Percentiles rank a stretch among this genome's conserved stretches.
Evolutionary conservation across 2,888 invertebrate genomes (phyloP).

Genomic region (Chalcosyrphus nemorum): DNA sequence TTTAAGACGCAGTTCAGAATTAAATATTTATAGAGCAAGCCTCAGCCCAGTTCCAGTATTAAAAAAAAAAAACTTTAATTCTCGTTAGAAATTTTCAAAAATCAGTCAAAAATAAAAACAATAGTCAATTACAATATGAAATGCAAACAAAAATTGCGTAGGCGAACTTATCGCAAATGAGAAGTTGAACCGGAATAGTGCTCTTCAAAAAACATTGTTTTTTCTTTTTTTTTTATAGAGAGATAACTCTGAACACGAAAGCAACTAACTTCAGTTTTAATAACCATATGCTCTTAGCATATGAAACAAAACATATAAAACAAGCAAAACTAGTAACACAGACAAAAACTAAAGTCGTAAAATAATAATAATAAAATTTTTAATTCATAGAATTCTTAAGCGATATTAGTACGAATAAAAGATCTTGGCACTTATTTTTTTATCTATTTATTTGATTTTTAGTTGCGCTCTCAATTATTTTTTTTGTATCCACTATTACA

Average conservation of each 20-base stretch:
- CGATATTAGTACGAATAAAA: constrained; percentile 37
- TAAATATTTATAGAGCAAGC: not conserved
- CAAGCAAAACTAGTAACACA: constrained; percentile 53
- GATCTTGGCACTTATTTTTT: constrained; percentile 55
- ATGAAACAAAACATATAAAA: constrained; percentile 6
- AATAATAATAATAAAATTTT: constrained; percentile 15
- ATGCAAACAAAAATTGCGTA: not conserved
- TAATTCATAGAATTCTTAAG: constrained; percentile 23
- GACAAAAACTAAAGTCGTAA: constrained; percentile 28
- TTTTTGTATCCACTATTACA: not conserved
- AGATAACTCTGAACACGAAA: not conserved
- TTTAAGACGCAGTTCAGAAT: not conserved
- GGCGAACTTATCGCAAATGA: too few species aligned
- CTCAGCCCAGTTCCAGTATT: not conserved
- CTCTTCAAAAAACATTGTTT: not conserved
- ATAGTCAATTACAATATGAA: not conserved
- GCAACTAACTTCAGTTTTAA: not conserved
- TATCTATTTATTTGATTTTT: constrained; percentile 32
- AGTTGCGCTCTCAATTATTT: not conserved
- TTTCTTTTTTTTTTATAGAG: not conserved
- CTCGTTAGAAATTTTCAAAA: not conserved
- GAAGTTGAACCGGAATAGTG: not conserved
- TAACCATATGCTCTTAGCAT: not conserved
- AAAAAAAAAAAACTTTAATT: too few species aligned
- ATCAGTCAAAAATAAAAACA: not conserved